Evolutionary conservation across 2,113 vertebrate species (phyloP).

Genomic region (Catharus bicknelli): DNA sequence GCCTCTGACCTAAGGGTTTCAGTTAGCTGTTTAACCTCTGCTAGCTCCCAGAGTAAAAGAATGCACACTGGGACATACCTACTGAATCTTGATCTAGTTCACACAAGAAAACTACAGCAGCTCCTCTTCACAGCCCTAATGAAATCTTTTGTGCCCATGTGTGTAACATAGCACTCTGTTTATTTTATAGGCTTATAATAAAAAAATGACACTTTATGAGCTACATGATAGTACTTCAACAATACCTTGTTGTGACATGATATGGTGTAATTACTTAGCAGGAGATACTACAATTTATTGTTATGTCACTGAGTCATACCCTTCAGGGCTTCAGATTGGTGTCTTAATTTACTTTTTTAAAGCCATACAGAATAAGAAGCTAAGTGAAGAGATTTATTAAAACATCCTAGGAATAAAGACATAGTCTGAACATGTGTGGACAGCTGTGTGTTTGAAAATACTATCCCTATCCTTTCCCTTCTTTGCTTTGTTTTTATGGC

Average conservation of each 20-base stretch:
- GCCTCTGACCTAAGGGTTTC: not conserved
- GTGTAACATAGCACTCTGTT: not conserved
- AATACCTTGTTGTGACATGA: conserved; percentile 53
- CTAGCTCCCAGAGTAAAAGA: conserved; percentile 1
- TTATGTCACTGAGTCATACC: conserved; percentile 35
- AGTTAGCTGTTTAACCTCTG: not conserved
- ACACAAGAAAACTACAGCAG: not conserved
- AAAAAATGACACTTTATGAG: conserved; percentile 41
- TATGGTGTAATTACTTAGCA: conserved; percentile 35
- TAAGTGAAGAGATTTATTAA: not conserved
- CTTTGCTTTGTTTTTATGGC: not conserved
- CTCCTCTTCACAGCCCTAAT: not conserved
- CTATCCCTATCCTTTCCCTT: not conserved
- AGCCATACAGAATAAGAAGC: not conserved
- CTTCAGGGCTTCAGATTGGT: conserved; percentile 16
- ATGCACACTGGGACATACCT: not conserved
- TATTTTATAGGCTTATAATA: conserved; percentile 44
- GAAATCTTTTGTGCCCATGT: not conserved
- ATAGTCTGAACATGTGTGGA: not conserved
- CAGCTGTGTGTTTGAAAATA: not conserved
- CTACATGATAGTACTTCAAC: conserved; percentile 40
- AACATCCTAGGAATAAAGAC: not conserved
- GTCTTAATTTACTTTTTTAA: conserved; percentile 26
- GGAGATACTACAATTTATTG: conserved; percentile 38
- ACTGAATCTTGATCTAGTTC: not conserved